Percentiles rank a stretch among this genome's conserved stretches.
Evolutionary conservation across 2,113 vertebrate species (phyloP).

Genomic region (Onychostoma macrolepis): DNA sequence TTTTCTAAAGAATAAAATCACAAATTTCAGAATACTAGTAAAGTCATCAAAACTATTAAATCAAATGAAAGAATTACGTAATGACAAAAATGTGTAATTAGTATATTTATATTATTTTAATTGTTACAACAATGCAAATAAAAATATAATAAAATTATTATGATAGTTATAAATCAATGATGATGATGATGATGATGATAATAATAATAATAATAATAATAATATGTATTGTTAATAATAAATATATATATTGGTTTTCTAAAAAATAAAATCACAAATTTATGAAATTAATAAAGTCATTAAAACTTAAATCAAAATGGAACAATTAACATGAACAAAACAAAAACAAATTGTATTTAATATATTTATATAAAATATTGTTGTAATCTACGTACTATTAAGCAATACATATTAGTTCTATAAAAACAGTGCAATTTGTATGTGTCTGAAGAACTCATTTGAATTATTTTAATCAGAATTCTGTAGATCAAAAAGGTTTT

Average conservation of each 20-base stretch:
- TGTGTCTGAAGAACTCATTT: not conserved
- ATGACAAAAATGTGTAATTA: too few relatives aligned
- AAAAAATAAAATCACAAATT: too few relatives aligned
- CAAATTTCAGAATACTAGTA: not conserved
- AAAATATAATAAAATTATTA: not conserved
- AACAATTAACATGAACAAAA: too few relatives aligned
- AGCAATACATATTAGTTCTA: too few relatives aligned
- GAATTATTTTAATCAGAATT: not conserved
- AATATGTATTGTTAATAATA: not conserved
- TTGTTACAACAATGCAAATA: not conserved
- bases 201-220: not conserved
- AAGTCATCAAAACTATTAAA: not conserved
- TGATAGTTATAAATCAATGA: not conserved
- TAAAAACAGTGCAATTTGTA: too few relatives aligned
- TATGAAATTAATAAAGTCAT: too few relatives aligned
- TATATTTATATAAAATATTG: too few relatives aligned
- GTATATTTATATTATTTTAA: too few relatives aligned
- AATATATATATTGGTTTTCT: not conserved
- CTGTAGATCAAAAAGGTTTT: not conserved
- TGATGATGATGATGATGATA: not conserved
- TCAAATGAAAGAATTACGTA: not conserved
- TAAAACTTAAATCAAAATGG: too few relatives aligned
- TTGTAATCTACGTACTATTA: too few relatives aligned
- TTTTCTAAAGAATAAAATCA: too few relatives aligned
- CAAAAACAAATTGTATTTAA: too few relatives aligned